Conservation (phyloP, 2,888 invertebrate genomes). For the Acrobasis repandana region DNA sequence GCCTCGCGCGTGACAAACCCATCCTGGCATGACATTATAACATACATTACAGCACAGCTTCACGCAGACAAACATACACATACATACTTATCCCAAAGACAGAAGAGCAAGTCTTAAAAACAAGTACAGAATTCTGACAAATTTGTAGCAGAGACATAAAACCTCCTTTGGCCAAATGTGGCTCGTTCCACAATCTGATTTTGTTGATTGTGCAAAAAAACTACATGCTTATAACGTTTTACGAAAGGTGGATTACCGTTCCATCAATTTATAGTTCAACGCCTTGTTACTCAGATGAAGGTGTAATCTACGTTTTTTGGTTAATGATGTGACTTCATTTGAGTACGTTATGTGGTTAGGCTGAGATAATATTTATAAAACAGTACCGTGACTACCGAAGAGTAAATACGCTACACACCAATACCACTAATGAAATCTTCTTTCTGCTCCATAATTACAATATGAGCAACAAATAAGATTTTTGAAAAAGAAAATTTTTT, state of each 20-base stretch:
- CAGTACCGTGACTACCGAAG: no score
- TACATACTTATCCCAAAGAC: constrained; percentile 21
- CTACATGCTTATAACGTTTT: constrained; percentile 36
- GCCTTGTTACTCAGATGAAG: constrained; percentile 37
- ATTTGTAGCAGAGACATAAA: constrained; percentile 34
- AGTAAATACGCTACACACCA: no score
- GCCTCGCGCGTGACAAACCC: constrained; percentile 63
- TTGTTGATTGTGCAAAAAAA: constrained; percentile 56
- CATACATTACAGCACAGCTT: constrained; percentile 39
- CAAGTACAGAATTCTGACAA: constrained; percentile 31
- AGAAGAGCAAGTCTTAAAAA: constrained; percentile 28
- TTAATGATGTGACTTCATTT: constrained; percentile 18
- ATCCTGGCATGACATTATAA: constrained; percentile 63
- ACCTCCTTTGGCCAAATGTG: constrained; percentile 33
- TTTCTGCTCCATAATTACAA: no score
- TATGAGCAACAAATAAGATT: no score
- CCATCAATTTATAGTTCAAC: constrained; percentile 52
- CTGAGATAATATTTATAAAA: background rate
- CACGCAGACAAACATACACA: constrained; percentile 29
- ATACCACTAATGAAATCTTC: no score
- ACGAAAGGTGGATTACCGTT: constrained; percentile 42
- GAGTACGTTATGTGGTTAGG: constrained; percentile 10
- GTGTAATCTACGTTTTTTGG: constrained; percentile 15
- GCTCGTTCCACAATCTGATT: constrained; percentile 55
- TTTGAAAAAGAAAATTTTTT: no score